Evolutionary conservation across 2,797 vertebrate species (phyloP), one percentile per base, ranked within the genome.

Genomic region (Pyrrhura leucotis): DNA sequence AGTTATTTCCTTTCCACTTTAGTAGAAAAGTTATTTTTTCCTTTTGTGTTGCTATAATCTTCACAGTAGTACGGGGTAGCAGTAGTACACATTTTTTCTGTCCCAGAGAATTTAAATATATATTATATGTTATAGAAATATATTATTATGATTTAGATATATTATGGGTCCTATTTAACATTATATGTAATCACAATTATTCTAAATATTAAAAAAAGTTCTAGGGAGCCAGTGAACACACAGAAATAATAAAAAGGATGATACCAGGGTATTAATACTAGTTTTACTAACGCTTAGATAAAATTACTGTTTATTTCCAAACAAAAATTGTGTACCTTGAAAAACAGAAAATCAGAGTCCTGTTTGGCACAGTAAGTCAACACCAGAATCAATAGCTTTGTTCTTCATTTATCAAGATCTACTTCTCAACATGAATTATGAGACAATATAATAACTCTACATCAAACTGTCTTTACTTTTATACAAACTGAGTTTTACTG

Each of bases 291-390:
- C 22, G 58, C 73, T 97, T 97, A 98, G 95, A 83, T 92, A 97
- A 98, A 97, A 98, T 98, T 98, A 98, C 97, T 98, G 95, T 98
- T 98, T 98, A 98, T 97, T 98, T 98, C 94, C 92, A 96, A 98
- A 97, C 97, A 97, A 97, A 96, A 96, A 93, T 93, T 97, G 93
- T 95, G 88, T 97, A 96, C 92, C 89, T 94, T 95, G 82, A 93
- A 91, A 95, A 97, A 95, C 62, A 97, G 94, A 97, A 97, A 97
- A 94, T 63, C 94, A 88, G 94, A 96, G 91, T 95, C 85, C 82
- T 93, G 96, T 95, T 93, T 98, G 97, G 97, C 96, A 98, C 94
- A 97, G 95, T 96, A 98, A 97, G 97, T 98, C 98, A 98, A 75
- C 91, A 94, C 84, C 90, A 79, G 47, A 97, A 91, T 97, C 97